These are phyloP conservation scores for Tapirus indicus DNA, from an alignment of 2,797 vertebrate genomes.

Conservation along the genomic window DNA sequence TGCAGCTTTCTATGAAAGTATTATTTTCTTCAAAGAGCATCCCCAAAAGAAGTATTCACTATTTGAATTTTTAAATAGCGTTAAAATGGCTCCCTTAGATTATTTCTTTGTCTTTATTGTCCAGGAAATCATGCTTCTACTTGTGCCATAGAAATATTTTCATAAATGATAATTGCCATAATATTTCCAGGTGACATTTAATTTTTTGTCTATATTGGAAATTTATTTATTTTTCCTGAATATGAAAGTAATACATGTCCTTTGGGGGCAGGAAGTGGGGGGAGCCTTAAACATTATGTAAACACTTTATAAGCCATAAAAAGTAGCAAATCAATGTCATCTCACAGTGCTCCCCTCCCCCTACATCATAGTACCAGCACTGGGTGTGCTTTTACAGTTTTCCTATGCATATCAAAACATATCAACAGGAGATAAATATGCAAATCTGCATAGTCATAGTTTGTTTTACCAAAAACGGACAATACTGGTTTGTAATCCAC, in stretches of 20 bases:
- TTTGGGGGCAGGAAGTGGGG: not conserved
- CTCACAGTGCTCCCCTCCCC: fast-evolving
- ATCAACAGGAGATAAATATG: not conserved
- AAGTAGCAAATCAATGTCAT: not conserved
- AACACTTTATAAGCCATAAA: not conserved
- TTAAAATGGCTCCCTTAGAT: not conserved
- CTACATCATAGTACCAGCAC: too few relatives aligned
- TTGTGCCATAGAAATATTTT: conserved; percentile 50
- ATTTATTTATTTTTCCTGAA: not conserved
- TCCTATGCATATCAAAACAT: not conserved
- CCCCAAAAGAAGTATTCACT: not conserved
- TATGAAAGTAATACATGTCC: not conserved
- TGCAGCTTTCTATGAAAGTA: not conserved
- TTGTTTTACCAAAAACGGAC: not conserved
- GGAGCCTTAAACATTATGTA: not conserved
- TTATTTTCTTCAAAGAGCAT: not conserved
- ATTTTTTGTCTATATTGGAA: conserved; percentile 12
- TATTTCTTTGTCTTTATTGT: not conserved
- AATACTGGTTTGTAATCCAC: not conserved
- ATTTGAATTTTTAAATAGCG: not conserved
- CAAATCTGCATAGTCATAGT: not conserved
- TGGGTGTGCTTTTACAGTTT: not conserved
- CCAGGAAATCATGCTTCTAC: not conserved
- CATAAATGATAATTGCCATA: conserved; percentile 23
- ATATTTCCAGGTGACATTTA: conserved; percentile 21